Conservation (phyloP, 2,797 vertebrate species). For the Nyctibius grandis region DNA sequence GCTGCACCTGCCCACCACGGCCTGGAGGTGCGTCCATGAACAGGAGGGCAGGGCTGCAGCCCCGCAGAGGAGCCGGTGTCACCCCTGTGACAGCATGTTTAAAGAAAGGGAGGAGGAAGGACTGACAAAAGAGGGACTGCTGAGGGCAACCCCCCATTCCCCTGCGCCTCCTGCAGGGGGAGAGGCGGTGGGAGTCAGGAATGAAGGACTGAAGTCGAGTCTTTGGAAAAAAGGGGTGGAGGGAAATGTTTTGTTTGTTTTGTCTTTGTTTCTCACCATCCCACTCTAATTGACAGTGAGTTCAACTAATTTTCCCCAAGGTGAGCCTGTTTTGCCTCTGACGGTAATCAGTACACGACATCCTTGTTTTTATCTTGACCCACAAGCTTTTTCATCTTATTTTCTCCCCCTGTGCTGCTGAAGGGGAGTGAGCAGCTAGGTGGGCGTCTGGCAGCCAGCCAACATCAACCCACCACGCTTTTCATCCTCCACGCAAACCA, state of each 20-base stretch:
- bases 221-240: not conserved
- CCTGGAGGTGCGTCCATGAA: no score
- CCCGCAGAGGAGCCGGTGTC: not conserved
- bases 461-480: not conserved
- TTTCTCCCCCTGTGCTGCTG: not conserved
- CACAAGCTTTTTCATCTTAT: not conserved
- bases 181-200: not conserved
- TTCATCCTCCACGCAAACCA: not conserved
- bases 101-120: not conserved
- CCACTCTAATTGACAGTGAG: not conserved
- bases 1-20: not conserved
- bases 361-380: not conserved
- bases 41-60: accelerated
- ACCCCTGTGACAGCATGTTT: no score
- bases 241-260: not conserved
- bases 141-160: no score
- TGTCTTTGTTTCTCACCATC: not conserved
- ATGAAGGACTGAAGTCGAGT: not conserved
- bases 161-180: no score
- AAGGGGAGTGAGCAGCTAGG: accelerated
- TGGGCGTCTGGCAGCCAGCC: not conserved
- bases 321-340: not conserved
- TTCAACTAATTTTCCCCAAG: not conserved
- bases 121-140: not conserved
- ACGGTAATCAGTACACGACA: accelerated